Conservation (phyloP, 23 tunicate species). For the Clavelina lepadiformis region DNA sequence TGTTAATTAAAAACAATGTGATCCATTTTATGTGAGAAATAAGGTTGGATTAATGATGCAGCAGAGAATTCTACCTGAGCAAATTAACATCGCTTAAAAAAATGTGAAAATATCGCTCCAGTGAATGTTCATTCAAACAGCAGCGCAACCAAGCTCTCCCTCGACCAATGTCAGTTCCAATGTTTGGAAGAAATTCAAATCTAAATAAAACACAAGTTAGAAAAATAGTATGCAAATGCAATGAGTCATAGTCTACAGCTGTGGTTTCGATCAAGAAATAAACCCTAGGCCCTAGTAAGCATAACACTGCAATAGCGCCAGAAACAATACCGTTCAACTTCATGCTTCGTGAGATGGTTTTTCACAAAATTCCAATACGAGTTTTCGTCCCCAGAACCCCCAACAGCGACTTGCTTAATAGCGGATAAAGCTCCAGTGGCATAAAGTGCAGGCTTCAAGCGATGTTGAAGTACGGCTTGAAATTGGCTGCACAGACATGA, state of each 20-base stretch:
- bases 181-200: slow-evolving; percentile 43
- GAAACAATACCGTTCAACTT: slow-evolving; percentile 23
- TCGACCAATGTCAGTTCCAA: slow-evolving; percentile 56
- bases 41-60: too few species aligned
- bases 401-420: slow-evolving; percentile 11
- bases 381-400: slow-evolving; percentile 20
- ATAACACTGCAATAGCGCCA: too few species aligned
- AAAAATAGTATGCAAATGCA: not conserved
- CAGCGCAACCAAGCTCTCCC: slow-evolving; percentile 84
- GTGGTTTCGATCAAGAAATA: too few species aligned
- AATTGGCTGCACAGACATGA: slow-evolving; percentile 78
- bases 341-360: slow-evolving; percentile 67
- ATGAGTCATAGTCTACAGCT: too few species aligned
- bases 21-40: too few species aligned
- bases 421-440: not conserved
- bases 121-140: slow-evolving; percentile 70
- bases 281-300: too few species aligned
- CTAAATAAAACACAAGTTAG: slow-evolving; percentile 10
- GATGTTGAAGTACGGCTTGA: slow-evolving; percentile 70
- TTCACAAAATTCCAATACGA: slow-evolving; percentile 67
- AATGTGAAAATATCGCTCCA: slow-evolving; percentile 70
- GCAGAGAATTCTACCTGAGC: slow-evolving; percentile 7
- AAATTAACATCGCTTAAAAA: slow-evolving; percentile 39
- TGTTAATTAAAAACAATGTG: not conserved
- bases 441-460: slow-evolving; percentile 16